Base-by-base conservation (phyloP, 2,888 invertebrate genomes). In the Nesidiocoris tenuis region DNA sequence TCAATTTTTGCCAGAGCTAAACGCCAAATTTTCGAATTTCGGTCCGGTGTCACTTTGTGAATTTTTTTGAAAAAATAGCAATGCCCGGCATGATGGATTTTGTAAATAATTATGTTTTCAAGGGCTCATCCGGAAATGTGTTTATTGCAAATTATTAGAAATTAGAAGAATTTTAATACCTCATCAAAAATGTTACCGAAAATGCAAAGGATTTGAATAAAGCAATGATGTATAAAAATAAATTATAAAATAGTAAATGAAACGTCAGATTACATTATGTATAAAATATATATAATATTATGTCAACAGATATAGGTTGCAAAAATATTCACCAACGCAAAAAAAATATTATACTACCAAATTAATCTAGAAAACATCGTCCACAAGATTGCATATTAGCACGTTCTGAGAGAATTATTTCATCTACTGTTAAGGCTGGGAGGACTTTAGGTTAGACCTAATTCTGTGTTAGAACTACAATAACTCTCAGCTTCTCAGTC, bases 171-270 rank as follows among this genome's bases (percentile, higher is more conserved):
- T n/a, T n/a, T n/a, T n/a, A 66, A 57, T 56, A 68, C 68, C 68
- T 68, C 68, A 68, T 22, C 22, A 59, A 59, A 56, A 21, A 39
- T 68, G 23, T 68, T 57, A 68, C 68, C 12, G 57, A 55, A 68
- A 54, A 68, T 68, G 68, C 68, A 68, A 68, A 68, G 68, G 68
- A 68, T 68, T 68, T 68, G 68, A 68, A 68, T 57, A 68, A 68
- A 68, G 68, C 68, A 56, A 68, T 68, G 68, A 68, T 56, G 22
- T 57, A 56, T 57, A 55, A 57, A 55, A 68, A n/a, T n/a, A 57
- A 56, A 55, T 57, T 68, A 68, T 23, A 57, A 68, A 9, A 68
- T 55, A n/a, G 17, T 22, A 68, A 19, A 19, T 19, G 19, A 39
- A 54, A 68, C 55, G 57, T 57, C 68, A 56, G 68, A 68, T 68